Conservation (phyloP, 2,113 vertebrate species). For the Amazona vittata region DNA sequence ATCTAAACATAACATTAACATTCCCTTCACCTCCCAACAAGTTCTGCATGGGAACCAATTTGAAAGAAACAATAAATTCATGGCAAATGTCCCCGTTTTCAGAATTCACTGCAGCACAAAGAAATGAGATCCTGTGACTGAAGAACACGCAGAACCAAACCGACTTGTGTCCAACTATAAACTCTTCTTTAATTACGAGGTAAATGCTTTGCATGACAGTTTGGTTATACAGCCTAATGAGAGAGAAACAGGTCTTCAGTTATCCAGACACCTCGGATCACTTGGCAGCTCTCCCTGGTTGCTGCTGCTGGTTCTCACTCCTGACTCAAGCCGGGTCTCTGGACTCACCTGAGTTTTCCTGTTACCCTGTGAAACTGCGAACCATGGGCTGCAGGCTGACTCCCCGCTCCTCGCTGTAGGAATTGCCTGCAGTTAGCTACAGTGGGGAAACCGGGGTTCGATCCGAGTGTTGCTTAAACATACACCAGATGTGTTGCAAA, state of each 20-base stretch:
- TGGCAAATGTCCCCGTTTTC: accelerated
- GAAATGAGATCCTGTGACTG: neutral
- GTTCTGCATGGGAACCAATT: neutral
- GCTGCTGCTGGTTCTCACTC: neutral
- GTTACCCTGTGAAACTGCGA: accelerated
- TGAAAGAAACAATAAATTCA: neutral
- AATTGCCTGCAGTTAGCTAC: neutral
- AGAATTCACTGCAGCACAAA: neutral
- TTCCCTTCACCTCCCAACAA: too few species aligned
- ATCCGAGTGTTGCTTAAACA: neutral
- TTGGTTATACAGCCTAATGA: neutral
- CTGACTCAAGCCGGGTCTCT: accelerated
- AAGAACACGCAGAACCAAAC: neutral
- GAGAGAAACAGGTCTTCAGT: neutral
- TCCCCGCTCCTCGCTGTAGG: neutral
- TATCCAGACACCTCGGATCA: neutral
- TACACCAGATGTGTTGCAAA: neutral
- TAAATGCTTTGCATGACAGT: neutral
- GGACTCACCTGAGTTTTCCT: neutral
- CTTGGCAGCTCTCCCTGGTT: neutral
- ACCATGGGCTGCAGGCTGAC: neutral
- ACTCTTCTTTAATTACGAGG: neutral
- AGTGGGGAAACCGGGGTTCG: accelerated
- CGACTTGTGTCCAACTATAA: accelerated
- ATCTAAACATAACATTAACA: neutral